Base-by-base conservation (phyloP, 2,797 vertebrate genomes). In the Paedocypris micromegethes region DNA sequence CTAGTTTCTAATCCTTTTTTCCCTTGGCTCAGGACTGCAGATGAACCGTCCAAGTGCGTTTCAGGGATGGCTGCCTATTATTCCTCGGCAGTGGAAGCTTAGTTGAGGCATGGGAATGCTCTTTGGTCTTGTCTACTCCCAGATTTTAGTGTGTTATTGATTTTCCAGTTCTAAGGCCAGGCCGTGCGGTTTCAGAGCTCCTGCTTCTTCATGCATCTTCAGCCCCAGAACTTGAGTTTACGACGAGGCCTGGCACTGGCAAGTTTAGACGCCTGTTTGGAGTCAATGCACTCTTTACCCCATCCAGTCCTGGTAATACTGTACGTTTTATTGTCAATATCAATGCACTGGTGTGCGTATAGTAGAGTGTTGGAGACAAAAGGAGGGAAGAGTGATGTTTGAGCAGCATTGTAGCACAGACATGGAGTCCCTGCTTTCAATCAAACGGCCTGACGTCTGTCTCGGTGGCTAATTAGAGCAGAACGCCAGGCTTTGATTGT, bases 401-500 rank as follows among this genome's bases (percentile, higher is more conserved):
- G 23, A 23, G 9, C 8, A 6, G 66, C 4, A n/a, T 8, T 59
- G 23, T 9, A 50, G 84, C 83, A 4, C 7, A n/a, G 23, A 48
- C 41, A 41, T 37, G 2, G 68, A 42, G 66, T 58, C 65, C 53
- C 82, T 84, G 83, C 75, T 85, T 81, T 86, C 86, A 86, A 88
- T 86, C 87, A 84, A 74, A 56, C 73, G 76, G 68, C 74, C 60
- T 81, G 86, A 82, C 78, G 79, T 83, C 53, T 79, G 82, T 76
- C 77, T 83, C 85, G 81, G 80, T 79, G 80, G 74, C 84, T 87
- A 86, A 88, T 90, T 86, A 90, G 83, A 75, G 61, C 73, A 76
- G 84, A 86, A 82, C 82, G 83, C 84, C 83, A 74, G 78, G 69
- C 83, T 87, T 86, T 89, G 85, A 89, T 86, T 88, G 76, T 81